Base-by-base conservation (phyloP, 2,113 vertebrate species). In the Phyllostomus hastatus region DNA sequence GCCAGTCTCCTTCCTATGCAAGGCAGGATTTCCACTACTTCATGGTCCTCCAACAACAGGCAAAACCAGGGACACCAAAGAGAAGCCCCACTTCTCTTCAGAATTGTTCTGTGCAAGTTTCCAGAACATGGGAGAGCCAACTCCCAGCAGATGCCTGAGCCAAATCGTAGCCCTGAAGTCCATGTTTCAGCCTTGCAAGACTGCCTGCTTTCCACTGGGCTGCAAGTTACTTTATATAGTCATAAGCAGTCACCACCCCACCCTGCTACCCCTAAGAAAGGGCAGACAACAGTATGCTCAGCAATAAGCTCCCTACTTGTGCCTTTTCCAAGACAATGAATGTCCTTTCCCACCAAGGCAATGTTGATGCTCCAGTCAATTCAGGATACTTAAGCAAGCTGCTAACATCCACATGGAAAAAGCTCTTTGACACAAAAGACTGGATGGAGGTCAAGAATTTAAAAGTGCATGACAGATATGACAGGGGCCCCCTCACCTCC, bases 391-490 rank as follows among this genome's bases (percentile, higher is more conserved):
- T 1, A 81, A 97, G 95, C 95, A 69, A 79, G 97, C 96, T 88
- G 95, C 96, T 90, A 97, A 95, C 38, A n/a, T 67, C 97, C 98
- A 96, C 97, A 97, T 96, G 97, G 97, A 98, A 98, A 98, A 88
- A 98, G 94, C 88, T 88, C 31, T 98, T 97, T 97, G 97, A 98
- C 97, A 98, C 95, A 96, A 95, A 98, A 98, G 98, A 97, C 97
- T 98, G 97, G 93, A 98, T 98, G 97, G 93, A 98, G 98, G 98
- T 99, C 98, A 98, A 97, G 98, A 98, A 98, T 98, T 98, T 97
- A 98, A 98, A 98, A 98, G 97, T 96, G 97, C 57, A 5, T 96
- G 97, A 98, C 97, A 98, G 97, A 98, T 96, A 98, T 10, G 88
- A 98, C 98, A 98, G 97, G 89, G 94, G 92, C 75, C 96, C 80